Base-by-base conservation (phyloP, 2,113 vertebrate species). In the Siphamia tubifer region DNA sequence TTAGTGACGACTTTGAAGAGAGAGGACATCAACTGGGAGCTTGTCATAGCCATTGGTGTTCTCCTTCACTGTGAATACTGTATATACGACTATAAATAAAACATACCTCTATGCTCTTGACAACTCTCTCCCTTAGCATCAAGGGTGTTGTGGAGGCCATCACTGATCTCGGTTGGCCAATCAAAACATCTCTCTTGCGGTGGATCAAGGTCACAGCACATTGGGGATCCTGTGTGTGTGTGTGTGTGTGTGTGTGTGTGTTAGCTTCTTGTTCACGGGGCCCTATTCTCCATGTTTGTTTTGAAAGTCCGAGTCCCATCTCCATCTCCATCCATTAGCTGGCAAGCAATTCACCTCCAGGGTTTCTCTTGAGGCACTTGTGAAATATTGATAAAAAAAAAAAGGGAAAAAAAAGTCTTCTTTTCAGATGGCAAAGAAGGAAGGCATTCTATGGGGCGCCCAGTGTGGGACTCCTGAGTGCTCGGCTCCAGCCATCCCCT, bases 321-420 rank as follows among this genome's bases (percentile, higher is more conserved):
- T 92, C 94, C 96, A 94, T 96, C 94, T 95, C 91, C 89, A 92
- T 95, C 96, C 96, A 98, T 98, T 98, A 96, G 94, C 93, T 93
- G 94, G 93, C 94, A 94, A 83, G 94, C 93, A 91, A 88, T 93
- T 96, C 96, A 95, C 94, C 96, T 96, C 94, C 94, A 90, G 94
- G 88, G 85, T 86, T 94, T 94, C 96, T 96, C 96, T 94, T 51
- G 90, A 94, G 95, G 96, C 95, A 92, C 95, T 96, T 94, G 94
- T 99, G 94, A 99, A 98, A 98, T 98, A 99, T 98, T 99, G 96
- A 98, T 98, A 93, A 93, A 92, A 81, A 71, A 79, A 95, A 92
- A 91, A 85, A 85, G 85, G 72, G 79, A 71, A 79, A 95, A 92
- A 91, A 85, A 85, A 86, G 72, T 87, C 77, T 80, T 91, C 84